Evolutionary conservation across 2,888 invertebrate genomes (phyloP).

Genomic region (Sinodicranocentrus sp.): DNA sequence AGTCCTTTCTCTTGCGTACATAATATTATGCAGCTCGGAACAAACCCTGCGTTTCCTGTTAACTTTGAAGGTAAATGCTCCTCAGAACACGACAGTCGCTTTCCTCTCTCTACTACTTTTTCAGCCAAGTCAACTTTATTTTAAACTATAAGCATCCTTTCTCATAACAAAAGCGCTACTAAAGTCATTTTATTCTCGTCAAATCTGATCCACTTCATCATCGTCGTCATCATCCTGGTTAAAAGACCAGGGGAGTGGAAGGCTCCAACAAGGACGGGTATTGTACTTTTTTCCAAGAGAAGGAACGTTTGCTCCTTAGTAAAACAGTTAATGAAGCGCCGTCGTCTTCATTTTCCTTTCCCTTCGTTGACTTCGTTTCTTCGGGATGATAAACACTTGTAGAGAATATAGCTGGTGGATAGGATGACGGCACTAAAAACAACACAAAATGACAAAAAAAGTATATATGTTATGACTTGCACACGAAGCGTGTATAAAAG

Average conservation of each 20-base stretch:
- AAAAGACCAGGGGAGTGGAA: slow-evolving; percentile 32
- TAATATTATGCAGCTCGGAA: not conserved
- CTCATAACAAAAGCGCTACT: slow-evolving; percentile 47
- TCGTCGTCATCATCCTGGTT: slow-evolving; percentile 53
- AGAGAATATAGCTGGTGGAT: too few species aligned
- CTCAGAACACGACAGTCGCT: slow-evolving; percentile 7
- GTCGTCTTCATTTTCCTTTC: slow-evolving; percentile 20
- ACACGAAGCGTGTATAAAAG: not conserved
- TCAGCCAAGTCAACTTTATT: slow-evolving; percentile 43
- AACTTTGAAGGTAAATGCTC: not conserved
- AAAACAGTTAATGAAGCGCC: slow-evolving; percentile 17
- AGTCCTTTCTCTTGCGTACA: slow-evolving; percentile 2
- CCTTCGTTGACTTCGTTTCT: not conserved
- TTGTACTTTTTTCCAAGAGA: too few species aligned
- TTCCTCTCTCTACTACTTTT: slow-evolving; percentile 20
- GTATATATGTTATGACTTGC: too few species aligned
- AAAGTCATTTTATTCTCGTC: slow-evolving; percentile 69
- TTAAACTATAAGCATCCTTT: slow-evolving; percentile 47
- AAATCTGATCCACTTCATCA: slow-evolving; percentile 69
- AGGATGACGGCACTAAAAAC: too few species aligned
- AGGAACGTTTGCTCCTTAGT: not conserved
- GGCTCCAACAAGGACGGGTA: not conserved
- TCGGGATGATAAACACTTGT: too few species aligned
- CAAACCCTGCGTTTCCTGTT: not conserved
- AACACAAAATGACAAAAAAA: not conserved